Evolutionary conservation across 2,888 invertebrate species (phyloP), one percentile per base, ranked within the genome.

Genomic region (Aspidiotus destructor): DNA sequence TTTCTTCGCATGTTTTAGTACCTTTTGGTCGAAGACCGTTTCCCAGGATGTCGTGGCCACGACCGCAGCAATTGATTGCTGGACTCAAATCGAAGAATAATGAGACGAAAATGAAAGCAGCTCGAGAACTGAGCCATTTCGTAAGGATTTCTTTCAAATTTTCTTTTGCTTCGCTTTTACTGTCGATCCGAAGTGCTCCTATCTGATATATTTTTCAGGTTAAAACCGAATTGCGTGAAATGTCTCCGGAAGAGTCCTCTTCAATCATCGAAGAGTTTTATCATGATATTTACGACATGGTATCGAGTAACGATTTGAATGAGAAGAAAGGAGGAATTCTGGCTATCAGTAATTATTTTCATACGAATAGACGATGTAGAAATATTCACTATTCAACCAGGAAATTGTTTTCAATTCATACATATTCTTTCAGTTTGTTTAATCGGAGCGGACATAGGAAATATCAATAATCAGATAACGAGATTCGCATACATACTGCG

Each of bases 251-350:
- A 76, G 95, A 95, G 76, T 84, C 94, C 72, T 88, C 89, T 40
- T 83, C 85, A 71, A 96, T 97, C 77, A 87, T 96, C 78, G 96
- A 97, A 77, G 92, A 92, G 73, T 93, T 96, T 76, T 95, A 95
- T 77, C 91, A 92, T 76, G 91, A 93, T 76, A 95, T 97, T 73
- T 92, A 92, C 77, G 92, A 94, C 77, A 93, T 97, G 95, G 92
- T 96, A 3, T 91, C 92, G 13, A 91, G 92, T 73, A 85, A 87
- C 60, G 95, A 97, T 77, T 86, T 89, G 48, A 90, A 92, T 78
- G 96, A 96, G 77, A 92, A 92, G 76, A 96, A 95, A 79, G 96
- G 96, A 70, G 96, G 94, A 68, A 94, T 96, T 72, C 79, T 96
- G 69, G 95, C 96, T 8, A 97, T 97, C 75, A 86, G 89, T 89